Base-by-base conservation (phyloP, 2,113 vertebrate species). In the Scartelaos histophorus region DNA sequence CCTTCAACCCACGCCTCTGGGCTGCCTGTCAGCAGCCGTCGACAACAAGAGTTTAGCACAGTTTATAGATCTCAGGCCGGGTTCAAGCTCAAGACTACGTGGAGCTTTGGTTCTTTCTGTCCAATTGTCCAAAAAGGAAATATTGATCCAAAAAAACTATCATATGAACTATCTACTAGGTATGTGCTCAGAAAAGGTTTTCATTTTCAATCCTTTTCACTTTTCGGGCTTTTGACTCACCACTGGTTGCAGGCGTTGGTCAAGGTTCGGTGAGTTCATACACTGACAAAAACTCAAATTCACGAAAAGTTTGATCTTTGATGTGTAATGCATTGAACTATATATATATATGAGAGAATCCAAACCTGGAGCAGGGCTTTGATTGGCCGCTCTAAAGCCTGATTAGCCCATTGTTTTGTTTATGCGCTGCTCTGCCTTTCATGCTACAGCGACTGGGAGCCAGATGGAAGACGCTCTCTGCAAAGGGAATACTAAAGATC, bases 401-500 rank as follows among this genome's bases (percentile, higher is more conserved):
- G 68, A 64, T 74, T 61, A 66, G 62, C 74, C 56, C 53, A 61
- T 70, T 57, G 49, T 57, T 58, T 29, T 65, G 46, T 65, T 29
- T 73, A 13, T 54, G 46, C 43, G 58, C 16, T 78, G 56, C 45
- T 49, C 70, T 54, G 67, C 43, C 72, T 60, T 67, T 82, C 72
- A 71, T 71, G 72, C 70, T 76, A 47, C 87, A 79, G 70, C 25
- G n/a, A 81, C 85, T 66, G 81, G 76, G 82, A 90, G 83, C 83
- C 87, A 90, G 87, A 89, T 89, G 89, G 86, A 87, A 91, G 82
- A 80, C 71, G 12, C 80, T 79, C 67, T 82, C 86, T 76, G 88
- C 78, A 85, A 86, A 86, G 91, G 89, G 91, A 92, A 92, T 91
- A 82, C 86, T 73, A 69, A 82, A 87, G 90, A 91, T 93, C 88